phyloP scores from a whole-genome alignment of 2,113 vertebrate genomes.

The Oceanodroma tethys region DNA sequence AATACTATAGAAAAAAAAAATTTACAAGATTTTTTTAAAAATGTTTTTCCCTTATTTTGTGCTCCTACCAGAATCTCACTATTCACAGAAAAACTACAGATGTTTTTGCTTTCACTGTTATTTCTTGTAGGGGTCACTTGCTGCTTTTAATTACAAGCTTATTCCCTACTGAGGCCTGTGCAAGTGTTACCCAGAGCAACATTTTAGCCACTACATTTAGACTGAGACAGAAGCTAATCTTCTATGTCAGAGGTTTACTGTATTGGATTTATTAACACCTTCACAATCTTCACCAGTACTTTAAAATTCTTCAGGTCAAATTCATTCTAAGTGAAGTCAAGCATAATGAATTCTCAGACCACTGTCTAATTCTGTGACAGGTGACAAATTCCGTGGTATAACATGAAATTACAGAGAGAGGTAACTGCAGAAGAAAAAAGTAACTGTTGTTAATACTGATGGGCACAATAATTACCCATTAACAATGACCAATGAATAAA shows the following conservation, averaged over 20 bases:
- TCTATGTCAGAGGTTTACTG: background rate
- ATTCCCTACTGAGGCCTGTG: background rate
- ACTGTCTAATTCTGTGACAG: background rate
- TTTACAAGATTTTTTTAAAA: background rate
- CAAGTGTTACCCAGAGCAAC: background rate
- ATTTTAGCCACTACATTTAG: background rate
- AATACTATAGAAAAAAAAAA: background rate
- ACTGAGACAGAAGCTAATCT: background rate
- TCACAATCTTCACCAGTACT: background rate
- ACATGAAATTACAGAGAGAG: background rate
- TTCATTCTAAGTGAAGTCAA: background rate
- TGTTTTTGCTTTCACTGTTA: background rate
- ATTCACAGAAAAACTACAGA: background rate
- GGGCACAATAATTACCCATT: background rate
- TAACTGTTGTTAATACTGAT: background rate
- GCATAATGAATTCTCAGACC: background rate
- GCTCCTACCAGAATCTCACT: background rate
- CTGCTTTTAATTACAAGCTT: background rate
- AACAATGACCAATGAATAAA: background rate
- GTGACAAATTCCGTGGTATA: background rate
- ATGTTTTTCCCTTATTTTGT: background rate
- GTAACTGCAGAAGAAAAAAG: background rate
- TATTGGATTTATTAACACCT: background rate
- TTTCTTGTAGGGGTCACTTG: background rate
- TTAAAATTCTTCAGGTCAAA: background rate